Evolutionary conservation across 2,797 vertebrate genomes (phyloP).

Genomic region (Acipenser transmontanus): DNA sequence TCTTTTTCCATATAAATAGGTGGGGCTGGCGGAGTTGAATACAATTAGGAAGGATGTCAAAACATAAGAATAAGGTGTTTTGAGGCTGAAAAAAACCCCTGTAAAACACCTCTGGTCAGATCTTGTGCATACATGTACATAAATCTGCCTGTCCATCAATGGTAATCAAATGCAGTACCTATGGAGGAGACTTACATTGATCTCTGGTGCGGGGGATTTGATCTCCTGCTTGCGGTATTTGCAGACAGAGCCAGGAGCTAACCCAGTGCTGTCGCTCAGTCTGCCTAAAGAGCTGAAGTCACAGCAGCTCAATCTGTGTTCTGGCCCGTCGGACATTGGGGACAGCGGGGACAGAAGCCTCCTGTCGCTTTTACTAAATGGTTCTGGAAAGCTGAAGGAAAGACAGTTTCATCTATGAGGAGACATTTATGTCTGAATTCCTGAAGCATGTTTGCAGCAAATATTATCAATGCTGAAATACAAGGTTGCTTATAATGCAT

Average conservation of each 20-base stretch:
- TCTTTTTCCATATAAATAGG: no score
- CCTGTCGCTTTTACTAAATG: constrained; percentile 78
- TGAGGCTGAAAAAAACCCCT: neutral
- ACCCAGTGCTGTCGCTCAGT: constrained; percentile 44
- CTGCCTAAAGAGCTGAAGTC: constrained; percentile 61
- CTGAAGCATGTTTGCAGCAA: neutral
- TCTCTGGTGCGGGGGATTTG: constrained; percentile 53
- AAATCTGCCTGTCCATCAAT: neutral
- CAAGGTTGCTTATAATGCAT: neutral
- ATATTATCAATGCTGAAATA: neutral
- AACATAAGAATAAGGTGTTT: neutral
- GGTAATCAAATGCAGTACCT: neutral
- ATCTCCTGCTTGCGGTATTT: constrained; percentile 60
- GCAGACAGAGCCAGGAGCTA: constrained; percentile 59
- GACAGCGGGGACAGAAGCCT: constrained; percentile 73
- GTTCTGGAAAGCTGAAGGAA: constrained; percentile 58
- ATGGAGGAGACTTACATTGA: constrained; percentile 42
- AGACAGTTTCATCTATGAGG: neutral
- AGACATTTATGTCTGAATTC: neutral
- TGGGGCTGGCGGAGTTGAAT: no score
- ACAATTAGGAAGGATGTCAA: no score
- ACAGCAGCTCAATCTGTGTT: constrained; percentile 58
- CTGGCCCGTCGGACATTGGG: constrained; percentile 66
- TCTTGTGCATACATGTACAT: neutral
- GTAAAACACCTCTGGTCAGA: no score